Percentiles rank a stretch among this genome's conserved stretches.
phyloP scores from a whole-genome alignment of 1,140 invertebrate genomes.

The Monomorium pharaonis region DNA sequence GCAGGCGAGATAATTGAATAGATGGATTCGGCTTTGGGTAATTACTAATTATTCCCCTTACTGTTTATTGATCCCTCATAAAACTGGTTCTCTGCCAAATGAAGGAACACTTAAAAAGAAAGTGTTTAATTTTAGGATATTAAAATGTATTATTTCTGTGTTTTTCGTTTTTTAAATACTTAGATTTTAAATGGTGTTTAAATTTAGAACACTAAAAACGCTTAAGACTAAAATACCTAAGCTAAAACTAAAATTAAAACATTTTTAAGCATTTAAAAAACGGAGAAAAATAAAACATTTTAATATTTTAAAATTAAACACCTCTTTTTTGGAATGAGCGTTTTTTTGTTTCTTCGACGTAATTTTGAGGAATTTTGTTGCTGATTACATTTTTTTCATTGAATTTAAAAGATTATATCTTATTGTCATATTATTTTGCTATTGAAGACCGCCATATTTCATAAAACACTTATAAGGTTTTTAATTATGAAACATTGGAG shows the following conservation, averaged over 20 bases:
- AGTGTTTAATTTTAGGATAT: too few relatives aligned
- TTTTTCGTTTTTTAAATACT: too few relatives aligned
- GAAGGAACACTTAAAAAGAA: too few relatives aligned
- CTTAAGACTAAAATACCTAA: too few relatives aligned
- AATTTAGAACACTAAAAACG: too few relatives aligned
- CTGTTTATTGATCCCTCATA: background rate
- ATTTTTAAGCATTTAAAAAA: too few relatives aligned
- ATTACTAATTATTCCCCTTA: slow-evolving; percentile 32
- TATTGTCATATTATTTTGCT: background rate
- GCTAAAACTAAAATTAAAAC: too few relatives aligned
- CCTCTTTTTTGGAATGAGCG: too few relatives aligned
- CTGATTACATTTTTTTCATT: background rate
- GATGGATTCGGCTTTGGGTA: slow-evolving; percentile 4
- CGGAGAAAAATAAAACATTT: too few relatives aligned
- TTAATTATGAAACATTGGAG: background rate
- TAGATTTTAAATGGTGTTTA: too few relatives aligned
- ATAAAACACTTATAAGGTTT: background rate
- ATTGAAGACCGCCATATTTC: background rate
- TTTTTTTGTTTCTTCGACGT: background rate
- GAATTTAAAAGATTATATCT: background rate
- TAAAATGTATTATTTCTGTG: too few relatives aligned
- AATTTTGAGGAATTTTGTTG: background rate
- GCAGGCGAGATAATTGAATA: slow-evolving; percentile 41
- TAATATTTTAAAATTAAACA: too few relatives aligned
- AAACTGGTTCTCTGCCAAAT: background rate